Evolutionary conservation across 37 sponge, comb jelly and placozoan genomes (phyloP), one percentile per base, ranked within the genome.

Genomic region (Ephydatia muelleri): DNA sequence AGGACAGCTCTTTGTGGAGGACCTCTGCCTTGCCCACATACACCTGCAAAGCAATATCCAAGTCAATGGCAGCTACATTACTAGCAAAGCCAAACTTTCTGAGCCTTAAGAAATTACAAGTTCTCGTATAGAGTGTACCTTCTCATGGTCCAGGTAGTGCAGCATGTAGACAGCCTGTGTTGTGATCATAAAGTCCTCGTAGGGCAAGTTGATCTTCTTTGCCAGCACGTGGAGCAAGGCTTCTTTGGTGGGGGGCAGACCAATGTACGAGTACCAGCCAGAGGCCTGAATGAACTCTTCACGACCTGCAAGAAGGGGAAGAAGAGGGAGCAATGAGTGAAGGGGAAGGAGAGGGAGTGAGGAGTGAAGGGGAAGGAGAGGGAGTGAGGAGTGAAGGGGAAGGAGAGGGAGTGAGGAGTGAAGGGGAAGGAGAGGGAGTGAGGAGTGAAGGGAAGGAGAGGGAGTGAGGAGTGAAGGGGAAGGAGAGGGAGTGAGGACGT

Each of bases 251-350:
- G 70, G 91, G 26, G 94, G 76, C 12, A 87, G 28, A n/a, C 91
- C 91, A 84, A 85, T 75, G 32, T 67, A 78, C 6, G 80, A 78
- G 57, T 90, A 93, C 94, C 94, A 93, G 0, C 94, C 94, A 37
- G 94, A 93, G 29, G 84, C 81, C 48, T 82, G 89, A 37, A 90
- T 77, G 39, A 93, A 93, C 23, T 93, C 88, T 75, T 83, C 87
- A 0, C 69, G 48, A 64, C 87, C 94, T 93, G 75, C 4, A 70
- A 2, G n/a, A 1, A 27, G 0, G 39, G 12, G 57, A 21, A 57
- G 57, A 57, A 14, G 57, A 11, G 14, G 57, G 16, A 11, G 19
- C 0, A 21, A 11, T 1, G 19, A 14, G 57, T 14, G 19, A 14
- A 21, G 57, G 6, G 57, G 12, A 21, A 21, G 1, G 57, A 11